These are phyloP conservation scores for Paradoxurus hermaphroditus DNA, from an alignment of 2,113 vertebrate genomes.

Conservation along the genomic window DNA sequence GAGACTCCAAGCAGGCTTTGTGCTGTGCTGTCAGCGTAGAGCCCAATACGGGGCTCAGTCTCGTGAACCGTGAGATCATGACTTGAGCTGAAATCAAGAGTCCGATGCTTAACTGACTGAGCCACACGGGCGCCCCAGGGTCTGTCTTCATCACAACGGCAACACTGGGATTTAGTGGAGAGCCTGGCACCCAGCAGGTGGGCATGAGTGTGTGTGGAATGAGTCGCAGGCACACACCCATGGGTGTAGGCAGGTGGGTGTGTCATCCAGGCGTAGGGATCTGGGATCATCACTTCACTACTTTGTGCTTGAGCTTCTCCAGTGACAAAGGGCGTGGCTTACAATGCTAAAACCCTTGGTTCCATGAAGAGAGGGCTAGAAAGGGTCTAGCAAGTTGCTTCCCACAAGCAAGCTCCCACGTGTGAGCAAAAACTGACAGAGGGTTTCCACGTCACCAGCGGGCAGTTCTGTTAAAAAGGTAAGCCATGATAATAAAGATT, in stretches of 20 bases:
- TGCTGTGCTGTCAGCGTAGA: too few species aligned
- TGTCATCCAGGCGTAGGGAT: too few species aligned
- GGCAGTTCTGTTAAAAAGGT: background rate
- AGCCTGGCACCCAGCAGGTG: background rate
- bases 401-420: background rate
- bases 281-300: background rate
- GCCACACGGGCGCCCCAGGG: too few species aligned
- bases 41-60: too few species aligned
- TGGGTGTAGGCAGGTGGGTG: background rate
- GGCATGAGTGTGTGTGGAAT: background rate
- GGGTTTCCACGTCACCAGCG: background rate
- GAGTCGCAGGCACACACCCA: fast-evolving
- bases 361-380: background rate
- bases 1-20: too few species aligned
- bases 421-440: background rate
- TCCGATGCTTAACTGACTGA: too few species aligned
- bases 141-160: background rate
- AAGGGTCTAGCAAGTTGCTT: background rate
- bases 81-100: too few species aligned
- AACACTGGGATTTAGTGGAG: background rate
- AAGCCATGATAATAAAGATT: background rate
- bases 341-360: background rate
- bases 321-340: background rate
- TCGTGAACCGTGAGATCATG: too few species aligned
- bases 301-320: background rate